These are phyloP conservation scores for Sceliomorpha sp. DNA, from an alignment of 2,888 invertebrate genomes.

Conservation along the genomic window DNA sequence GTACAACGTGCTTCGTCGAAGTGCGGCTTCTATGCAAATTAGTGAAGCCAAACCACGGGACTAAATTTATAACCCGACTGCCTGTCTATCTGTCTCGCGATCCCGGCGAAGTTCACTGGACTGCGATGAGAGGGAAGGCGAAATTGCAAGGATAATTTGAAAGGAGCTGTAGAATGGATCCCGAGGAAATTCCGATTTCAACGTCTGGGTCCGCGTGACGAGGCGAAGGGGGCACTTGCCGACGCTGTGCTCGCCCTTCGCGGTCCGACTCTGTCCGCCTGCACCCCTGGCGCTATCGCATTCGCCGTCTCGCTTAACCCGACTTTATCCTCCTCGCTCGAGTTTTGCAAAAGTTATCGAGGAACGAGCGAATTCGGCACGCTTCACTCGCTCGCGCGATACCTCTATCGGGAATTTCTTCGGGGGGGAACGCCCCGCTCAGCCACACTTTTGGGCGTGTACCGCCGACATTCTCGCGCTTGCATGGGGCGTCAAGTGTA, in stretches of 20 bases:
- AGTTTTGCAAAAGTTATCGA: conserved; percentile 58
- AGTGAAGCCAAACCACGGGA: conserved; percentile 24
- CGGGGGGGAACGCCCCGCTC: too few species aligned
- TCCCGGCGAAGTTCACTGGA: conserved; percentile 32
- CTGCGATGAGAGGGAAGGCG: conserved; percentile 41
- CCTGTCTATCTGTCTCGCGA: conserved; percentile 35
- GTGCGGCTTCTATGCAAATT: conserved; percentile 31
- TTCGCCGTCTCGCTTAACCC: conserved; percentile 2
- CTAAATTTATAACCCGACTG: conserved; percentile 52
- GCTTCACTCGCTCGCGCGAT: conserved; percentile 34
- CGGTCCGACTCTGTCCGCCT: too few species aligned
- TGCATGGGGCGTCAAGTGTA: too few species aligned
- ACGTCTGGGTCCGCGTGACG: conserved; percentile 45
- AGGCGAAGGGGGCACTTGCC: conserved; percentile 17
- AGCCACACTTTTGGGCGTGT: too few species aligned
- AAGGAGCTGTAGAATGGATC: conserved; percentile 45
- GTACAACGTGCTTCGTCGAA: conserved; percentile 15
- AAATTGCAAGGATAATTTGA: conserved; percentile 58
- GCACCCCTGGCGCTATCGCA: not conserved
- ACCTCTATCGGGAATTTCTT: conserved; percentile 48
- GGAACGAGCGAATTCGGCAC: conserved; percentile 47
- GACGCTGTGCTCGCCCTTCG: too few species aligned
- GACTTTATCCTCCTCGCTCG: conserved; percentile 8
- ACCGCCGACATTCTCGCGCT: too few species aligned
- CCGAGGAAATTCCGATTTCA: conserved; percentile 57